These are phyloP conservation scores for Drosophila setifemur DNA, from an alignment of 1,140 invertebrate genomes.

Conservation along the genomic window DNA sequence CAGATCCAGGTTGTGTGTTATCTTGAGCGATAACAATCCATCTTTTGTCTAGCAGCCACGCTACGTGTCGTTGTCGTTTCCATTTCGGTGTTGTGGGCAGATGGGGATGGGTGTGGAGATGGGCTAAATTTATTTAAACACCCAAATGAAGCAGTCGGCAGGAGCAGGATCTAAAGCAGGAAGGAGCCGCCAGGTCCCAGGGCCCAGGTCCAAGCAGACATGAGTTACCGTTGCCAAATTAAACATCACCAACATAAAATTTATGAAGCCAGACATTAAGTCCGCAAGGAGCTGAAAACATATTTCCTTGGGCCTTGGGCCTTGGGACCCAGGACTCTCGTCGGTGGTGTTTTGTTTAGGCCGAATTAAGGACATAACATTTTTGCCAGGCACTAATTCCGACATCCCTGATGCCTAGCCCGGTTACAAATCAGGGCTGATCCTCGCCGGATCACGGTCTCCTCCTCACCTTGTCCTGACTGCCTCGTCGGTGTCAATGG, in stretches of 20 bases:
- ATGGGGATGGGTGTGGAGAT: conserved; percentile 6
- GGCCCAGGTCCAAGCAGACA: conserved; percentile 63
- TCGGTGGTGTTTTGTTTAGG: conserved; percentile 10
- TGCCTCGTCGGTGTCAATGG: background rate
- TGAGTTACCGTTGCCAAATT: conserved; percentile 80
- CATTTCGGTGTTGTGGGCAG: conserved; percentile 1
- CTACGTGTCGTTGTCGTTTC: conserved; percentile 46
- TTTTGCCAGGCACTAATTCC: conserved; percentile 49
- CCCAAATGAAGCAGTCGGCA: conserved; percentile 54
- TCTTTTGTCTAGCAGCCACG: conserved; percentile 69
- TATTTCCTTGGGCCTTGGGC: conserved; percentile 27
- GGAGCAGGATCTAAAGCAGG: background rate
- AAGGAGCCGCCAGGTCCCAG: background rate
- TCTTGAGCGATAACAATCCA: conserved; percentile 80
- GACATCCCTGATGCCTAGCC: conserved; percentile 24
- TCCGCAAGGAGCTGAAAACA: conserved; percentile 44
- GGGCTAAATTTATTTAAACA: conserved; percentile 63
- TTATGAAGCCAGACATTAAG: conserved; percentile 77
- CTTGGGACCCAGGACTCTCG: background rate
- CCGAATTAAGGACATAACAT: conserved; percentile 32
- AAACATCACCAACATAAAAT: conserved; percentile 76
- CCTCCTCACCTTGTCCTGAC: no score
- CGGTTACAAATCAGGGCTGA: conserved; percentile 22
- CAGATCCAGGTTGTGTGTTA: conserved; percentile 26
- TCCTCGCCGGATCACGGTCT: background rate